A percentile compares a stretch with the other conserved stretches of the same genome.
phyloP scores from a whole-genome alignment of 1,140 invertebrate species.

The Caerostris extrusa region DNA sequence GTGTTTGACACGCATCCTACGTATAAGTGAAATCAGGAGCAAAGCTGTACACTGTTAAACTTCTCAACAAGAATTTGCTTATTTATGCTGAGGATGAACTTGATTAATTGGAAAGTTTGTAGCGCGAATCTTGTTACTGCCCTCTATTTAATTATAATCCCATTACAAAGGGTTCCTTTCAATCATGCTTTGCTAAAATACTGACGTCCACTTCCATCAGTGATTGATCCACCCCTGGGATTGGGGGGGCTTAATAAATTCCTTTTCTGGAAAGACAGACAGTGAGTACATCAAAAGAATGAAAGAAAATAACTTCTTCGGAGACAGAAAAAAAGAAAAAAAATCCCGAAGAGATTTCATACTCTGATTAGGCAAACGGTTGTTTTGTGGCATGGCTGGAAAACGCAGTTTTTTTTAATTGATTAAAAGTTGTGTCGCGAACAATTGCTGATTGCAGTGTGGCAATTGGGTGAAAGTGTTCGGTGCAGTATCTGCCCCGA shows the following conservation, averaged over 20 bases:
- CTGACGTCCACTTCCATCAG: neutral
- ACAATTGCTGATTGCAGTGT: neutral
- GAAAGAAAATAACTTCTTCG: neutral
- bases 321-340: neutral
- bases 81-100: neutral
- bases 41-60: neutral
- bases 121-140: slow-evolving; percentile 49
- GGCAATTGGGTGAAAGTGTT: neutral
- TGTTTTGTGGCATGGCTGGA: neutral
- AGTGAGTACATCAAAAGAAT: neutral
- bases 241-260: neutral
- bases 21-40: neutral
- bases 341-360: neutral
- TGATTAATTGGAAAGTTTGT: slow-evolving; percentile 52
- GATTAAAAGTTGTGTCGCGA: neutral
- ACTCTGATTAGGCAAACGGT: slow-evolving; percentile 18
- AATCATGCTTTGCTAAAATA: slow-evolving; percentile 40
- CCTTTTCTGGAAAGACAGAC: neutral
- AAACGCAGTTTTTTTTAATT: neutral
- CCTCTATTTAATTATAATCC: slow-evolving; percentile 61
- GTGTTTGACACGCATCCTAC: neutral
- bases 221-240: slow-evolving; percentile 37
- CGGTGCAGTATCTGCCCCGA: neutral
- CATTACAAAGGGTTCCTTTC: slow-evolving; percentile 54
- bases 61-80: neutral